Base-by-base conservation (phyloP, 2,113 vertebrate species). In the Notarius quadriscutis region DNA sequence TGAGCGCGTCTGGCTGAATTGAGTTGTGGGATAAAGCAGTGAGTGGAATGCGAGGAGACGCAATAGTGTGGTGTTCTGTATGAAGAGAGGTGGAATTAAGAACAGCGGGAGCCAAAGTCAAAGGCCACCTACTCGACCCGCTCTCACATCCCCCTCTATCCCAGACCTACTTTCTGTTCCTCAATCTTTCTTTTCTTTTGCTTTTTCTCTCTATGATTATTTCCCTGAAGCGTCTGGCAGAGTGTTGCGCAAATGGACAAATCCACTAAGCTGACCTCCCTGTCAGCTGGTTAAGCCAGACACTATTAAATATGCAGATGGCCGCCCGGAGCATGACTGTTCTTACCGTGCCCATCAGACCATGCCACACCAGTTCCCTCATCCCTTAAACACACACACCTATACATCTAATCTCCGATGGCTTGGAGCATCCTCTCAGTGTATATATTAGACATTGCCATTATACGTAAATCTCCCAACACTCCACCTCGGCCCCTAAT, bases 251-350 rank as follows among this genome's bases (percentile, higher is more conserved):
- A 87, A 90, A 90, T 85, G 86, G 81, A 90, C 87, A 91, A 88
- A 91, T 89, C 89, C 90, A 85, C 90, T 91, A 91, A 90, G 89
- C 91, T 89, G 81, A 89, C 88, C 90, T 90, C 90, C 89, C 85
- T 82, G 84, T 86, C 81, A 84, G 84, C 86, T 89, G 85, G 90
- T 89, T 89, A 90, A 92, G 88, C 89, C 86, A 89, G 84, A 83
- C 87, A 85, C 90, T 88, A 91, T 92, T 91, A 92, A 92, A 92
- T 89, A 92, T 92, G 91, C 91, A 89, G 90, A 90, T 90, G 89
- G 87, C 80, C 85, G 85, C 86, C 82, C 53, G 83, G 82, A 91
- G 81, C 87, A 71, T 67, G 57, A 86, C 84, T 63, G 22, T 5
- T 83, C 34, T 88, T 85, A 88, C 77, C 72, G 34, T 84, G 67